Conservation (phyloP, 1,140 invertebrate species). For the Drosophila subpulchrella region DNA sequence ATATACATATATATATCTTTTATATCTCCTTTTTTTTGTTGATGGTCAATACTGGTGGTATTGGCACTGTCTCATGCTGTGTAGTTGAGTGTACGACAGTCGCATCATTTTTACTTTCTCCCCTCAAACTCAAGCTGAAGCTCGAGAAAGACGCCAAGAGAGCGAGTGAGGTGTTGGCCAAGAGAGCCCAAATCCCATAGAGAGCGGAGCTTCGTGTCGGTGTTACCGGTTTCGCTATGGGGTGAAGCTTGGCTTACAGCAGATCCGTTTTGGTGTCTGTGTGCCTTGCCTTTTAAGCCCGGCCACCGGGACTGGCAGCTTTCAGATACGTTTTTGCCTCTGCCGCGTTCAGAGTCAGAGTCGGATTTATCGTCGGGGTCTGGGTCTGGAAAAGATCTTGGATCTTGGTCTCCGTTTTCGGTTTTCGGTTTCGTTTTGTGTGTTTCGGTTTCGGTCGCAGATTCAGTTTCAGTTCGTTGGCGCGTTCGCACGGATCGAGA, state of each 20-base stretch:
- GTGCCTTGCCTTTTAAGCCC: constrained; percentile 79
- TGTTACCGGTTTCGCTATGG: constrained; percentile 33
- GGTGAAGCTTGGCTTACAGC: constrained; percentile 57
- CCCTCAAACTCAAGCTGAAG: constrained; percentile 12
- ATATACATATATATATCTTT: constrained; percentile 7
- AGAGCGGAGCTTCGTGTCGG: constrained; percentile 16
- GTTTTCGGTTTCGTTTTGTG: constrained; percentile 20
- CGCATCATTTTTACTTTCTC: constrained; percentile 73
- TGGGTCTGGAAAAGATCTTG: constrained; percentile 47
- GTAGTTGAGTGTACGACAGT: constrained; percentile 59
- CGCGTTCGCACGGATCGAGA: constrained; percentile 41
- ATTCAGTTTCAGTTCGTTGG: constrained; percentile 33
- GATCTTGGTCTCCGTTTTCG: constrained; percentile 26
- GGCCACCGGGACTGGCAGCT: constrained; percentile 60
- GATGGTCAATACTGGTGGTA: neutral
- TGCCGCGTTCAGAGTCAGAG: constrained; percentile 65
- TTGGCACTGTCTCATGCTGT: constrained; percentile 55
- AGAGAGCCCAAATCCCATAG: neutral
- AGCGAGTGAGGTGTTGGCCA: constrained; percentile 23
- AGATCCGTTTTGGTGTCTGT: constrained; percentile 69
- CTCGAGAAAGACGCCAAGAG: constrained; percentile 15
- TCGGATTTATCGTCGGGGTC: constrained; percentile 49
- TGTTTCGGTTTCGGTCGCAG: constrained; percentile 1
- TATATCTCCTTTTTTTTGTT: constrained; percentile 43
- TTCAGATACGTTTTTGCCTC: constrained; percentile 82